Percentiles rank a stretch among this genome's conserved stretches.
Evolutionary conservation across 2,113 vertebrate species (phyloP).

Genomic region (Ariopsis seemanni): DNA sequence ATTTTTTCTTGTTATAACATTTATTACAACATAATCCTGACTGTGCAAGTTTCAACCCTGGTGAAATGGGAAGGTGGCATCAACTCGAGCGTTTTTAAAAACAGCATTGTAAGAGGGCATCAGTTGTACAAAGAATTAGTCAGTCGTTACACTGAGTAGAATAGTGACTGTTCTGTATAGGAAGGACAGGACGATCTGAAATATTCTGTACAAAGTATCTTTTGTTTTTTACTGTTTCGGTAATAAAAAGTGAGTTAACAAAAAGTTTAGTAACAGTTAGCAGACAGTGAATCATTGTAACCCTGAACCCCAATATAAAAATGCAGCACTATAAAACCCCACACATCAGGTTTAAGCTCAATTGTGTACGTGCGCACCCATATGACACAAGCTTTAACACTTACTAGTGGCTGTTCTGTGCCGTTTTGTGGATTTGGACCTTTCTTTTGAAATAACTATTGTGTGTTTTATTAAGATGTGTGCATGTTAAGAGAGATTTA

Average conservation of each 20-base stretch:
- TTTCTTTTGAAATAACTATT: no score
- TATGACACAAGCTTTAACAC: not conserved
- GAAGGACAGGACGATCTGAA: not conserved
- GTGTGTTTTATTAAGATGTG: not conserved
- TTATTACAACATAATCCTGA: not conserved
- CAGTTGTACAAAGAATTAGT: not conserved
- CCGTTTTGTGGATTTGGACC: not conserved
- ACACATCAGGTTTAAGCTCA: not conserved
- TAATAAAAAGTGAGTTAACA: conserved; percentile 11
- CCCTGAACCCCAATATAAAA: conserved; percentile 3
- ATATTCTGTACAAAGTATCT: not conserved
- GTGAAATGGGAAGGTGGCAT: not conserved
- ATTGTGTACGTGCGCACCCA: not conserved
- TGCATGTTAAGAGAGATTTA: not conserved
- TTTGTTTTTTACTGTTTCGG: not conserved
- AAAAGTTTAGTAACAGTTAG: not conserved
- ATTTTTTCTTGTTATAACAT: not conserved
- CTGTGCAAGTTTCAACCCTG: not conserved
- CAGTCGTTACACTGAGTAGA: not conserved
- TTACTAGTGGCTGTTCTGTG: not conserved
- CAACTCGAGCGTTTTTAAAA: not conserved
- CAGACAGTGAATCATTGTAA: not conserved
- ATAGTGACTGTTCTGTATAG: not conserved
- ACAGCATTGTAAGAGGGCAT: not conserved
- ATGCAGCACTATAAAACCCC: not conserved